A percentile compares a stretch with the other conserved stretches of the same genome.
phyloP scores from a whole-genome alignment of 2,888 invertebrate genomes.

The Tachina grossa region DNA sequence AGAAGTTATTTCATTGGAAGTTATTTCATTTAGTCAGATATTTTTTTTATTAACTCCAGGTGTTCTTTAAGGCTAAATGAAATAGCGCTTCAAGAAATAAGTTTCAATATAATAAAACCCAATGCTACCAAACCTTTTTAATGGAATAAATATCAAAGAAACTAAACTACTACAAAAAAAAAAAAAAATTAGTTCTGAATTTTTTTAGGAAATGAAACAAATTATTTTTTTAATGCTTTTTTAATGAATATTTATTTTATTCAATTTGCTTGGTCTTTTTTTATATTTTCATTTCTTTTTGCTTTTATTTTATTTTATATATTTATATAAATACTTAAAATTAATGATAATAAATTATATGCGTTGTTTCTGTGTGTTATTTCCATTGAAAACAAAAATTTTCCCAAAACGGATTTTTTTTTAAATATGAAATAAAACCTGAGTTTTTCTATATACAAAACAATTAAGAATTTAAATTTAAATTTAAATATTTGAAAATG shows the following conservation, averaged over 20 bases:
- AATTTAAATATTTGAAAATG: constrained; percentile 31
- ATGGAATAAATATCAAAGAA: not conserved
- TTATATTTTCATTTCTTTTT: constrained; percentile 63
- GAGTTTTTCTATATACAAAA: constrained; percentile 64
- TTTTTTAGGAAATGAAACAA: not conserved
- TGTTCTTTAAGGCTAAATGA: too few relatives aligned
- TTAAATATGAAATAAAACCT: constrained; percentile 64
- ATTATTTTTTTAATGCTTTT: constrained; percentile 54
- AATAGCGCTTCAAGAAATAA: too few relatives aligned
- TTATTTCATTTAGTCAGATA: too few relatives aligned
- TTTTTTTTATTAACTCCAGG: too few relatives aligned
- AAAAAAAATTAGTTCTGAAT: not conserved
- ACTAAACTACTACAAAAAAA: too few relatives aligned
- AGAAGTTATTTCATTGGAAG: too few relatives aligned
- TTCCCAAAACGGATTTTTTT: not conserved
- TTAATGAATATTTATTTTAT: constrained; percentile 70
- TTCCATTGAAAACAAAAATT: constrained; percentile 49
- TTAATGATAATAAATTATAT: constrained; percentile 72
- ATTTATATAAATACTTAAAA: constrained; percentile 68
- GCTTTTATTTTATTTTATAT: constrained; percentile 28
- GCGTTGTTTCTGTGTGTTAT: constrained; percentile 30
- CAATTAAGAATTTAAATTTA: constrained; percentile 20
- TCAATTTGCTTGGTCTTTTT: constrained; percentile 70
- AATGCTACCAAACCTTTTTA: not conserved
- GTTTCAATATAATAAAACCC: too few relatives aligned